Evolutionary conservation across 92 coral and sea anemone genomes (phyloP).

Genomic region (Epizoanthus scotinus): DNA sequence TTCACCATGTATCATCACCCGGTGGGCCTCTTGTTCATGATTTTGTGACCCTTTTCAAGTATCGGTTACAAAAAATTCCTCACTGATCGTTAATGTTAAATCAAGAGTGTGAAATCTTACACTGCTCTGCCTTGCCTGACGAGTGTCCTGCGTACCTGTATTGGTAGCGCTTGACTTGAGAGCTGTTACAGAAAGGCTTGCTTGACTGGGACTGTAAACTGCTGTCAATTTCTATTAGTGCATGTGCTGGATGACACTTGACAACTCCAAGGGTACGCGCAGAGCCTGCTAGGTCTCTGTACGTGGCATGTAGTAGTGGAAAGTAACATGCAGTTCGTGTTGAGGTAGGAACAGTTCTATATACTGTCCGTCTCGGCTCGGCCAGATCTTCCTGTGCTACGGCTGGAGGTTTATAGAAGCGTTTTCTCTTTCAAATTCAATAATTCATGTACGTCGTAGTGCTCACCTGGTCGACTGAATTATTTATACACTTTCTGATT

Average conservation of each 20-base stretch:
- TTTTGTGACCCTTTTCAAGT: slow-evolving; percentile 18
- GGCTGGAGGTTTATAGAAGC: too few relatives aligned
- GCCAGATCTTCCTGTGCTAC: neutral
- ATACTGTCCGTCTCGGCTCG: neutral
- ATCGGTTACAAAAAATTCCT: slow-evolving; percentile 35
- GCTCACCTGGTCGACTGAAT: too few relatives aligned
- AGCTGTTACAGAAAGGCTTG: slow-evolving; percentile 4
- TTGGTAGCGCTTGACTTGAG: neutral
- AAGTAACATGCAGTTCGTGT: slow-evolving; percentile 23
- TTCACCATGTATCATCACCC: slow-evolving; percentile 3
- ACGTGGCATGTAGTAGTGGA: slow-evolving; percentile 11
- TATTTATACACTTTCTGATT: too few relatives aligned
- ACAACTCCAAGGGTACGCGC: neutral
- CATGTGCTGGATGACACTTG: slow-evolving; percentile 3
- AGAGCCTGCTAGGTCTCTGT: slow-evolving; percentile 17
- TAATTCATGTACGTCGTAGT: too few relatives aligned
- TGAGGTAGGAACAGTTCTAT: neutral
- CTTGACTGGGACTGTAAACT: slow-evolving; percentile 13
- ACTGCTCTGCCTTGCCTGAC: slow-evolving; percentile 29
- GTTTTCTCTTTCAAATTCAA: too few relatives aligned
- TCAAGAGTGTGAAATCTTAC: slow-evolving; percentile 35
- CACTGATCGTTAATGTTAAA: slow-evolving; percentile 37
- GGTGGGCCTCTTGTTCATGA: slow-evolving; percentile 1
- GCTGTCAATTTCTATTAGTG: neutral
- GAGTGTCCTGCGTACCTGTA: neutral